These are phyloP conservation scores for Synodontis membranacea DNA, from an alignment of 2,113 vertebrate genomes.

Conservation along the genomic window DNA sequence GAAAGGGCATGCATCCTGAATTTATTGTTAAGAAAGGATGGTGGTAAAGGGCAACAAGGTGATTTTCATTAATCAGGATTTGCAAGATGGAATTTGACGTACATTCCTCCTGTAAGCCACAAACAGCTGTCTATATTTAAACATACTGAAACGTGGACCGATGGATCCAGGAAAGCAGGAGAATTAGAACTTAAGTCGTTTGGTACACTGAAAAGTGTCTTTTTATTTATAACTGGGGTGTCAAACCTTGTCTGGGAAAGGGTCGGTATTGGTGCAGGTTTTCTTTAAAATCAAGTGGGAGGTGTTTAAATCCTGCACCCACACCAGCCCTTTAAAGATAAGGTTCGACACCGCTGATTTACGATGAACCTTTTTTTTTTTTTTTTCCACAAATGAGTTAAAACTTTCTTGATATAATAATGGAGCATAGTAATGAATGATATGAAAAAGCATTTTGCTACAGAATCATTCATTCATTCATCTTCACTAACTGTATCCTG, in stretches of 20 bases:
- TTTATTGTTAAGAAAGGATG: constrained; percentile 44
- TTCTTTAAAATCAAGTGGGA: too few relatives aligned
- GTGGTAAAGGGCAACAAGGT: constrained; percentile 46
- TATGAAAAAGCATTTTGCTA: not conserved
- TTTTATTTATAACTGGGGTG: not conserved
- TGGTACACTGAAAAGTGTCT: not conserved
- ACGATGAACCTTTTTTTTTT: not conserved
- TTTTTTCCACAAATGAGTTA: not conserved
- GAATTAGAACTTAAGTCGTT: not conserved
- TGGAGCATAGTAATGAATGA: not conserved
- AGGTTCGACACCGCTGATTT: too few relatives aligned
- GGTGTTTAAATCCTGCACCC: too few relatives aligned
- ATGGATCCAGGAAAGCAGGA: not conserved
- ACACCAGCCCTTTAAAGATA: too few relatives aligned
- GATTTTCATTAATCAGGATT: constrained; percentile 56
- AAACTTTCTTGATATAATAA: not conserved
- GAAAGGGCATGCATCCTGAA: constrained; percentile 51
- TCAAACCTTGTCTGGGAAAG: too few relatives aligned
- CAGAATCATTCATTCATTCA: not conserved
- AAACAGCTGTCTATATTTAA: constrained; percentile 1
- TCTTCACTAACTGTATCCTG: not conserved
- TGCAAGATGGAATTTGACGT: constrained; percentile 40
- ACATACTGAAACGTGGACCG: not conserved
- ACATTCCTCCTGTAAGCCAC: constrained; percentile 1
- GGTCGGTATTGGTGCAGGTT: too few relatives aligned